Conservation (phyloP, 2,888 invertebrate genomes). For the Agriopis leucophaearia region DNA sequence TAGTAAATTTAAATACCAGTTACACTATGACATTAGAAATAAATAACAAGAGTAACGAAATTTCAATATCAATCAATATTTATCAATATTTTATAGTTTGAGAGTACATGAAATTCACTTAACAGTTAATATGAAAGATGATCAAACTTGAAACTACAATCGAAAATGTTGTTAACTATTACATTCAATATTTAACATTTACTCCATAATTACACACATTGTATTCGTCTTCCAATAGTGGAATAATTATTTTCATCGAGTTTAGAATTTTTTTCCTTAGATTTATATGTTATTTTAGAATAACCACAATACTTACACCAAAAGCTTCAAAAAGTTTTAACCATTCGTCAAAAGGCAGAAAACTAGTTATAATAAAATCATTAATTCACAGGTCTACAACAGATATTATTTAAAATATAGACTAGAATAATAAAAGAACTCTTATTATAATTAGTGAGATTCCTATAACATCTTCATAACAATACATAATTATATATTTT, state of each 20-base stretch:
- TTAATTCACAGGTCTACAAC: conserved; percentile 12
- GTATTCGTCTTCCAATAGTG: conserved; percentile 6
- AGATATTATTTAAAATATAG: conserved; percentile 41
- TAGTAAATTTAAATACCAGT: conserved; percentile 8
- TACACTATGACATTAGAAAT: conserved; percentile 24
- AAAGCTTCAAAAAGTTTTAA: conserved; percentile 9
- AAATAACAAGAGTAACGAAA: conserved; percentile 28
- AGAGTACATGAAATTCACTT: conserved; percentile 3
- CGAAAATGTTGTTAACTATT: neutral
- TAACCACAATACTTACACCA: conserved; percentile 7
- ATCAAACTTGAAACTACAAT: conserved; percentile 5
- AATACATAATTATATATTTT: conserved; percentile 41
- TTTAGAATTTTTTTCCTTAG: conserved; percentile 34
- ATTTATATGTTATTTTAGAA: conserved; percentile 16
- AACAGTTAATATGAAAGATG: conserved; percentile 7
- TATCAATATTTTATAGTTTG: conserved; percentile 9
- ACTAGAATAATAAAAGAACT: conserved; percentile 50
- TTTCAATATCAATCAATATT: conserved; percentile 15
- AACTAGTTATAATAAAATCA: neutral
- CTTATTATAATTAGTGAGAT: conserved; percentile 50
- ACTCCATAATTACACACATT: conserved; percentile 1
- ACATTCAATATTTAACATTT: neutral
- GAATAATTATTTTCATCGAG: conserved; percentile 15
- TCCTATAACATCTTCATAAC: conserved; percentile 45
- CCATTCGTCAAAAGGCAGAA: neutral